These are phyloP conservation scores for Serripes groenlandicus DNA, from an alignment of 2,888 invertebrate species.

Conservation along the genomic window DNA sequence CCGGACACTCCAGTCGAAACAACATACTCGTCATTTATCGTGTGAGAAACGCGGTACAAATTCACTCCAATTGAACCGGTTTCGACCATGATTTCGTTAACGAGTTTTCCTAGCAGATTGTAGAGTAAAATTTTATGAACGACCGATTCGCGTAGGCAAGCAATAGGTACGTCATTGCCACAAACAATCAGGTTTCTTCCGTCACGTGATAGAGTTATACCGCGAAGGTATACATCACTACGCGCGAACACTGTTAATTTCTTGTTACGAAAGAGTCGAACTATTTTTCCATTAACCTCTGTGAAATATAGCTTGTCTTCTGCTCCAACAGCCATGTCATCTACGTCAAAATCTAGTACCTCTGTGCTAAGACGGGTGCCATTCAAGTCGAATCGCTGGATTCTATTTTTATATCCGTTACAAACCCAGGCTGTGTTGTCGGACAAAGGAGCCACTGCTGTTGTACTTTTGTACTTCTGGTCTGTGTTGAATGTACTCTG, in stretches of 20 bases:
- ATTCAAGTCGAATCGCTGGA: slow-evolving; percentile 45
- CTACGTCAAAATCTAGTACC: slow-evolving; percentile 61
- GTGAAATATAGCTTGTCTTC: slow-evolving; percentile 50
- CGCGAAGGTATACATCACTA: slow-evolving; percentile 58
- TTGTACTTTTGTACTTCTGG: slow-evolving; percentile 55
- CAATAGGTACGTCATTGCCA: slow-evolving; percentile 62
- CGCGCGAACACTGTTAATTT: slow-evolving; percentile 58
- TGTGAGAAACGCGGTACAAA: slow-evolving; percentile 57
- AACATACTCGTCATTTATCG: slow-evolving; percentile 58
- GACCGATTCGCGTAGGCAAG: slow-evolving; percentile 54
- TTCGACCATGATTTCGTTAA: slow-evolving; percentile 46
- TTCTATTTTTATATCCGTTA: slow-evolving; percentile 55
- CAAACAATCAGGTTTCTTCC: slow-evolving; percentile 49
- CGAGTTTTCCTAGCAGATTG: slow-evolving; percentile 36
- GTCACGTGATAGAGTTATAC: slow-evolving; percentile 47
- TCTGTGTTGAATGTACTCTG: slow-evolving; percentile 58
- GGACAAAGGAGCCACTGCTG: slow-evolving; percentile 56
- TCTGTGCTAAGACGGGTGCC: slow-evolving; percentile 48
- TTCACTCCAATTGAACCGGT: slow-evolving; percentile 49
- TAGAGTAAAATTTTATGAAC: slow-evolving; percentile 49
- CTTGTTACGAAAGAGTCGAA: slow-evolving; percentile 39
- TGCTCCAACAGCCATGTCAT: slow-evolving; percentile 59
- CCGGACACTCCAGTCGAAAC: slow-evolving; percentile 60
- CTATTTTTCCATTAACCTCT: slow-evolving; percentile 58
- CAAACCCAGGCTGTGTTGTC: slow-evolving; percentile 65